phyloP scores from a whole-genome alignment of 2,797 vertebrate species.

The Pseudochirops cupreus region DNA sequence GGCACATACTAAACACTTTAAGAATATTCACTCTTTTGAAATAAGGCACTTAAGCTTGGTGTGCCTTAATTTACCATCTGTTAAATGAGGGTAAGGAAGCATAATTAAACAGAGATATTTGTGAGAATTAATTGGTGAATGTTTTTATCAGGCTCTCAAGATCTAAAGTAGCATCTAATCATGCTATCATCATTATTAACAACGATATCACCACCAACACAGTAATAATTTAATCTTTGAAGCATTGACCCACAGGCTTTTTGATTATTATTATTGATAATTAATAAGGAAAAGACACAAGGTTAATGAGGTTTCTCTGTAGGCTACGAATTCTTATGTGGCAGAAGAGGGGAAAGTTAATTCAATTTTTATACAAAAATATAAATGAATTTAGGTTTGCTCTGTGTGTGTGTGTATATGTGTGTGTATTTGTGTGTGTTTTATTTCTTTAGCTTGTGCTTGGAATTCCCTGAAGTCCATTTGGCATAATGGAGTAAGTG shows the following conservation, averaged over 20 bases:
- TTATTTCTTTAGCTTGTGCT: slow-evolving; percentile 54
- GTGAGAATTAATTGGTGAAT: slow-evolving; percentile 57
- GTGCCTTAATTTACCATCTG: slow-evolving; percentile 60
- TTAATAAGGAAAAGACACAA: slow-evolving; percentile 59
- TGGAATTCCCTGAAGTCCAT: slow-evolving; percentile 45
- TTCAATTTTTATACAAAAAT: slow-evolving; percentile 50
- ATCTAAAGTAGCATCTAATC: slow-evolving; percentile 56
- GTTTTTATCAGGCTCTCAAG: slow-evolving; percentile 40
- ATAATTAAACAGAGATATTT: slow-evolving; percentile 54
- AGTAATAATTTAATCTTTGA: slow-evolving; percentile 59
- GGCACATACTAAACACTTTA: not conserved
- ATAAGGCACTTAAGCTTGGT: slow-evolving; percentile 41
- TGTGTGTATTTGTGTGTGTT: slow-evolving; percentile 21
- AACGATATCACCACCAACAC: slow-evolving; percentile 62
- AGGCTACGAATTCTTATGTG: slow-evolving; percentile 47
- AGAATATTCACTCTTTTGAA: not conserved
- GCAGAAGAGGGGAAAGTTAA: slow-evolving; percentile 38
- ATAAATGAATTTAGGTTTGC: slow-evolving; percentile 58
- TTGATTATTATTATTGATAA: slow-evolving; percentile 70
- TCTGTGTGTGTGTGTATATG: slow-evolving; percentile 31
- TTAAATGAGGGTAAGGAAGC: slow-evolving; percentile 51
- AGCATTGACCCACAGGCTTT: slow-evolving; percentile 45
- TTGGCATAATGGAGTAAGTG: slow-evolving; percentile 58
- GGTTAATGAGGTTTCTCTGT: slow-evolving; percentile 58
- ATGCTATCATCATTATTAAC: slow-evolving; percentile 40